Evolutionary conservation across 2,797 vertebrate species (phyloP), one percentile per base, ranked within the genome.

Genomic region (Trachurus trachurus): DNA sequence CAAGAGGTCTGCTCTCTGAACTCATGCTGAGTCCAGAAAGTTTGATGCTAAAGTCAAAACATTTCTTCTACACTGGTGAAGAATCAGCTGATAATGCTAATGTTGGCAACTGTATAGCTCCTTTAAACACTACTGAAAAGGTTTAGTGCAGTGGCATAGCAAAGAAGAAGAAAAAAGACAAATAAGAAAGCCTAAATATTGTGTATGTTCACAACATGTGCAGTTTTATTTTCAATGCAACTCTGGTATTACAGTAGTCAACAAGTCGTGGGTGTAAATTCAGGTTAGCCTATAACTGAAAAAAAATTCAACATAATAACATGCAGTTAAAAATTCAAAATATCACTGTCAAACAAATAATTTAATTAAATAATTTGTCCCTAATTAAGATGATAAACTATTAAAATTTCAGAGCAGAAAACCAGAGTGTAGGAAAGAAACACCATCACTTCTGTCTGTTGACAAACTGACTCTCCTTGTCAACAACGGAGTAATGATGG

Each of bases 401-500:
- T 57, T 9, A 6, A 22, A 7, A 17, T 74, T 63, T 45, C 26
- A 74, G 42, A 31, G n/a, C 9, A 54, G 1, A 60, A 60, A 61
- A 65, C 57, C 19, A 31, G 1, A 29, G 9, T 19, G 6, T 12
- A 6, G 21, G 17, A 2, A 6, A 45, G 40, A 4, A 26, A 63
- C 34, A 10, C 37, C 4, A 66, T 16, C 10, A 12, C 4, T 59
- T 17, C 44, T 40, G 16, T 11, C 40, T 45, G n/a, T 16, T 53
- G 9, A 39, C 17, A 21, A 67, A 65, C 31, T 22, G 45, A 56
- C 74, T 77, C 54, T 72, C 34, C 13, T 47, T 65, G 71, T 54
- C 52, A 69, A 71, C 61, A 39, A 56, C 2, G 0, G 5, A 57
- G 40, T 85, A 83, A 79, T 71, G 63, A 66, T 21, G 1, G 9